A percentile compares a stretch with the other conserved stretches of the same genome.
phyloP scores from a whole-genome alignment of 2,797 vertebrate species.

The Propithecus deckenii region DNA sequence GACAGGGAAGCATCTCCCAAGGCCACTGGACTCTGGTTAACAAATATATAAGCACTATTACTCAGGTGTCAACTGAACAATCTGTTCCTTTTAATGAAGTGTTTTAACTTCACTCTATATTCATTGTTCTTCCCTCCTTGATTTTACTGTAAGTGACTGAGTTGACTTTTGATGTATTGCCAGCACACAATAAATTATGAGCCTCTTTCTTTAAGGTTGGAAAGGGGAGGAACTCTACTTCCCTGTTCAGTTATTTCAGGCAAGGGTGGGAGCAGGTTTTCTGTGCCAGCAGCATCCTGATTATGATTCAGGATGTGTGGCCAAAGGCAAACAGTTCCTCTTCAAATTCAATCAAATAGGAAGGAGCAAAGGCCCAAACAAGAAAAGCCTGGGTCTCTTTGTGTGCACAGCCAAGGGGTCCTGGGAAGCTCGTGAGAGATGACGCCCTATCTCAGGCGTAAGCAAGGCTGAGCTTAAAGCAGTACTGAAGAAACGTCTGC shows the following conservation, averaged over 20 bases:
- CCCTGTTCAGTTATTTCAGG: slow-evolving; percentile 56
- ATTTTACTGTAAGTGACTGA: slow-evolving; percentile 84
- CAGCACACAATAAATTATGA: slow-evolving; percentile 79
- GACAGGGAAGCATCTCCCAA: slow-evolving; percentile 49
- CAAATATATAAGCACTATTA: slow-evolving; percentile 66
- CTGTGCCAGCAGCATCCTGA: slow-evolving; percentile 72
- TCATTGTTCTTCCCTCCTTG: slow-evolving; percentile 82
- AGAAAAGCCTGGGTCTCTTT: slow-evolving; percentile 64
- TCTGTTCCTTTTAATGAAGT: slow-evolving; percentile 82
- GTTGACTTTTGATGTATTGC: slow-evolving; percentile 81
- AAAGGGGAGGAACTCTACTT: slow-evolving; percentile 61
- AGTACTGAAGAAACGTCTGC: neutral
- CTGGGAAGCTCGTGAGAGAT: slow-evolving; percentile 54
- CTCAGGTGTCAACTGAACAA: slow-evolving; percentile 80
- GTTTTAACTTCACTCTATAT: slow-evolving; percentile 76
- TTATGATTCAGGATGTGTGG: slow-evolving; percentile 74
- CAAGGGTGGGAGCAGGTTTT: slow-evolving; percentile 61
- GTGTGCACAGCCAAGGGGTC: slow-evolving; percentile 57
- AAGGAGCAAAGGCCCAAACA: slow-evolving; percentile 64
- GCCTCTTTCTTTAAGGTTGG: slow-evolving; percentile 55
- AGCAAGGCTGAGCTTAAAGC: neutral
- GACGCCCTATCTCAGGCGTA: neutral
- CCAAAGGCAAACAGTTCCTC: slow-evolving; percentile 75
- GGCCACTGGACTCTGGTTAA: slow-evolving; percentile 58
- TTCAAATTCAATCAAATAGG: slow-evolving; percentile 71